Percentiles rank a stretch among this genome's conserved stretches.
Evolutionary conservation across 2,888 invertebrate species (phyloP).

Genomic region (Kryphioiulus occultus): DNA sequence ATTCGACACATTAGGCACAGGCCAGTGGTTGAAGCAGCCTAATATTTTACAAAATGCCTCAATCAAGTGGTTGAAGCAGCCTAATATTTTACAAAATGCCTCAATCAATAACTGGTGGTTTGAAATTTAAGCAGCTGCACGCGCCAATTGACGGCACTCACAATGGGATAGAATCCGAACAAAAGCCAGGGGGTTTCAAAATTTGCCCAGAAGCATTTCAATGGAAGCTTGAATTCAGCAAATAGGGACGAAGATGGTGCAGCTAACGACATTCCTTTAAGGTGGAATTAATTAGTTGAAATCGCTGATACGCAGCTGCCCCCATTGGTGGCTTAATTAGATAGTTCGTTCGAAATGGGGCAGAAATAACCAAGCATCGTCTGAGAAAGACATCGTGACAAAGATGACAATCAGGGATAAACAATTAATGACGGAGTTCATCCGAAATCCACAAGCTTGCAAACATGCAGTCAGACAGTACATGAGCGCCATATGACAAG

Average conservation of each 20-base stretch:
- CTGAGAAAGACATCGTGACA: constrained; percentile 35
- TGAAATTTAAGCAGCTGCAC: constrained; percentile 10
- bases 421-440: constrained; percentile 17
- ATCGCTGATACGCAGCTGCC: neutral
- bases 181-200: neutral
- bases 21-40: constrained; percentile 25
- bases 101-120: constrained; percentile 4
- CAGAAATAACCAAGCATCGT: neutral
- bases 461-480: neutral
- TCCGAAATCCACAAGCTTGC: constrained; percentile 7
- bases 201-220: constrained; percentile 31
- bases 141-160: neutral
- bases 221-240: constrained; percentile 24
- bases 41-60: constrained; percentile 11
- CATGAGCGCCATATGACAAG: neutral
- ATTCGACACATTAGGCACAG: neutral
- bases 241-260: neutral
- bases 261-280: neutral
- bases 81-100: constrained; percentile 11
- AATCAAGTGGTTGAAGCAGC: constrained; percentile 35
- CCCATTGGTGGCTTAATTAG: neutral
- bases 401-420: neutral
- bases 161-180: neutral
- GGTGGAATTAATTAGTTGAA: constrained; percentile 19
- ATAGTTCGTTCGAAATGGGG: neutral